These are phyloP conservation scores for Harpalus rubripes DNA, from an alignment of 2,888 invertebrate genomes.

Conservation along the genomic window DNA sequence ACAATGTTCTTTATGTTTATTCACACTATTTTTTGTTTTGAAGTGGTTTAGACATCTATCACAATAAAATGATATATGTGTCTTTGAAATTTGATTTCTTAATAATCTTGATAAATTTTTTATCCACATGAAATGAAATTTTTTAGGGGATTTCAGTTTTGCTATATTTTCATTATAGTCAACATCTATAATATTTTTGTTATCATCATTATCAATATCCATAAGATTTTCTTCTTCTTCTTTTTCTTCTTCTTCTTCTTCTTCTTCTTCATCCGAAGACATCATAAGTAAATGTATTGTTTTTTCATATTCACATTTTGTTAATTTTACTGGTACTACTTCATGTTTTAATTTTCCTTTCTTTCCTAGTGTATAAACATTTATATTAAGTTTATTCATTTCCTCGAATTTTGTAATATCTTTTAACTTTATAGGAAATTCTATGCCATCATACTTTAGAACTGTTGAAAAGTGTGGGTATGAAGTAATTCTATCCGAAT, in stretches of 20 bases:
- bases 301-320: constrained; percentile 60
- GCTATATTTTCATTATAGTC: constrained; percentile 1
- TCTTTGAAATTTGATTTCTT: constrained; percentile 33
- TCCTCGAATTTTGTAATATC: constrained; percentile 69
- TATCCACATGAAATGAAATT: constrained; percentile 65
- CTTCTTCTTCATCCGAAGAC: constrained; percentile 27
- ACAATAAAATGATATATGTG: constrained; percentile 58
- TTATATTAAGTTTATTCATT: constrained; percentile 68
- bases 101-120: constrained; percentile 67
- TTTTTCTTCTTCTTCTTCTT: constrained; percentile 44
- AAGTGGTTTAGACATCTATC: constrained; percentile 42
- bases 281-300: constrained; percentile 67
- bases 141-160: constrained; percentile 12
- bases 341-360: constrained; percentile 42
- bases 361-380: constrained; percentile 67
- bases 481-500: constrained; percentile 55
- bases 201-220: constrained; percentile 1
- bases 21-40: too few species aligned
- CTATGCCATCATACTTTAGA: constrained; percentile 67
- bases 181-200: constrained; percentile 21
- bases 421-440: constrained; percentile 68
- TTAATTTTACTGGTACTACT: constrained; percentile 67
- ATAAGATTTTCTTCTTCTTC: too few species aligned
- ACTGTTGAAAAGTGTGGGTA: constrained; percentile 68
- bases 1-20: too few species aligned